Evolutionary conservation across 2,113 vertebrate species (phyloP).

Genomic region (Oxygymnocypris stewartii): DNA sequence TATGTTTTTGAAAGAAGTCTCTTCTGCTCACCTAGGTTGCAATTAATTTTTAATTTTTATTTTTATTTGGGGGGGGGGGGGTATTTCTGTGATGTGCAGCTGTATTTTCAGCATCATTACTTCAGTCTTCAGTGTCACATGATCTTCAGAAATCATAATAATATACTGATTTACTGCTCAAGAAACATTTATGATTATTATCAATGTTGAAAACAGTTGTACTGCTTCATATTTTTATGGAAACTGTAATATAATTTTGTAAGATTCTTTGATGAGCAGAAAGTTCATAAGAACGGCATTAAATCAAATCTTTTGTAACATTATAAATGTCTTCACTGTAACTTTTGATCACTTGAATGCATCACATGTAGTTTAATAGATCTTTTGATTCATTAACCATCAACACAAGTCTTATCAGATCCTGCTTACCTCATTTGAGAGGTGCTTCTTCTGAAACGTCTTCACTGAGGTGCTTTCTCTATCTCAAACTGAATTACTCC

Average conservation of each 20-base stretch:
- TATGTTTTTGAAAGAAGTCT: background rate
- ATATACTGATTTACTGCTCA: background rate
- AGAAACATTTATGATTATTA: background rate
- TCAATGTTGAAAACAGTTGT: background rate
- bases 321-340: background rate
- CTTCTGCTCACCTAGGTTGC: background rate
- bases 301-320: background rate
- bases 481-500: slow-evolving; percentile 44
- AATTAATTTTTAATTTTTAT: no score
- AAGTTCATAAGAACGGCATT: background rate
- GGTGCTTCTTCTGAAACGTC: slow-evolving; percentile 19
- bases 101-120: background rate
- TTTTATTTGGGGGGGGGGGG: no score
- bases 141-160: background rate
- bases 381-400: background rate
- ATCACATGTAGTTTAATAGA: background rate
- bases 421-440: background rate
- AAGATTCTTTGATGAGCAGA: background rate
- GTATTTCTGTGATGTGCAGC: background rate
- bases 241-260: background rate
- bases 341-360: background rate
- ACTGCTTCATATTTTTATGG: background rate
- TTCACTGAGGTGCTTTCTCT: slow-evolving; percentile 32
- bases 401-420: background rate
- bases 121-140: background rate